Evolutionary conservation across 2,888 invertebrate genomes (phyloP).

Genomic region (Dryocosmus kuriphilus): DNA sequence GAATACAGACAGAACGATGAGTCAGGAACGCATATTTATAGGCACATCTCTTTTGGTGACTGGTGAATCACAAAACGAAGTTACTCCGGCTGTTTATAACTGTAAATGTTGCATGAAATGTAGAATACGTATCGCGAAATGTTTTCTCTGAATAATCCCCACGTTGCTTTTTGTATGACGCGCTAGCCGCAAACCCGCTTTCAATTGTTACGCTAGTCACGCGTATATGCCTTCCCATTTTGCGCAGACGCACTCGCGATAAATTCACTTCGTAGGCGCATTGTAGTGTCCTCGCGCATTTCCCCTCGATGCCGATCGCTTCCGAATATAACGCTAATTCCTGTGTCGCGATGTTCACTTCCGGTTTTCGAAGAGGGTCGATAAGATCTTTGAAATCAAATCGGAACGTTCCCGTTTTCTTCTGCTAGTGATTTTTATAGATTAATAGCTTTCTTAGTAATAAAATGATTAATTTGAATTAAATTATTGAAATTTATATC

Average conservation of each 20-base stretch:
- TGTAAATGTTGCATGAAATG: neutral
- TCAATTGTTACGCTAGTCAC: neutral
- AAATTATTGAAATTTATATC: too few relatives aligned
- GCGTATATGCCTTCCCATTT: neutral
- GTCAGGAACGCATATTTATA: conserved; percentile 64
- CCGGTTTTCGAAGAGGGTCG: neutral
- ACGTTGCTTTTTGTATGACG: neutral
- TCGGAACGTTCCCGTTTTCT: neutral
- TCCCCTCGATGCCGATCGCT: conserved; percentile 3
- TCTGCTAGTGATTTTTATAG: neutral
- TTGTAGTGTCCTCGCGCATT: neutral
- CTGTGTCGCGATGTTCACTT: conserved; percentile 2
- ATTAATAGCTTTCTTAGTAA: too few relatives aligned
- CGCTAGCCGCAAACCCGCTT: neutral
- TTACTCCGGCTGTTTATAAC: conserved; percentile 40
- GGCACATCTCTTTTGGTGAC: conserved; percentile 43
- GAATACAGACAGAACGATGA: conserved; percentile 55
- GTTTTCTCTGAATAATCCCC: conserved; percentile 13
- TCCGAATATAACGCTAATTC: neutral
- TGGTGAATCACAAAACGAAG: conserved; percentile 43
- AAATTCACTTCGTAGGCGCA: too few relatives aligned
- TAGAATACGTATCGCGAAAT: neutral
- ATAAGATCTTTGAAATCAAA: conserved; percentile 9
- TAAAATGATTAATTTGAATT: too few relatives aligned
- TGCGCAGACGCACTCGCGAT: too few relatives aligned